These are phyloP conservation scores for Drosophila rellima DNA, from an alignment of 2,888 invertebrate species.

Conservation along the genomic window DNA sequence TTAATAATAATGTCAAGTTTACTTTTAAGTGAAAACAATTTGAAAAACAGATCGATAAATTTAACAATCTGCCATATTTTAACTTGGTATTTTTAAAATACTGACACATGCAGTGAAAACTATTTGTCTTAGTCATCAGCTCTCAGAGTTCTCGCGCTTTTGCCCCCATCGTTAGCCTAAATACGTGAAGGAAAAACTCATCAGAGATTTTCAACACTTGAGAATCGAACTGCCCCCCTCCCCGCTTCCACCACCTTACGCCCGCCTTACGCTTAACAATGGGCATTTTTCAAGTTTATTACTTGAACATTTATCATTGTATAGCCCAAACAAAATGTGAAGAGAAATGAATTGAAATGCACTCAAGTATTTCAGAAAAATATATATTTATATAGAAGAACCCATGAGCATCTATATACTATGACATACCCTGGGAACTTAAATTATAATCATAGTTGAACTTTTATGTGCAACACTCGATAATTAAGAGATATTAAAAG, in stretches of 20 bases:
- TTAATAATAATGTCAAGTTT: constrained; percentile 21
- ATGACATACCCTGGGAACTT: constrained; percentile 11
- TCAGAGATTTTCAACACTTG: constrained; percentile 36
- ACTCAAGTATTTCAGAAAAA: constrained; percentile 52
- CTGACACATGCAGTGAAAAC: constrained; percentile 58
- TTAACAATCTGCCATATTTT: constrained; percentile 55
- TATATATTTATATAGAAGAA: constrained; percentile 1
- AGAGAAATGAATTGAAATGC: constrained; percentile 58
- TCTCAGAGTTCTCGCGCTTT: constrained; percentile 23
- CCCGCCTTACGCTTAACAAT: constrained; percentile 28
- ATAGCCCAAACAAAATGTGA: constrained; percentile 44
- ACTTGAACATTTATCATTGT: constrained; percentile 68
- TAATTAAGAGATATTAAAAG: no score
- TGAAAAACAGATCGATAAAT: constrained; percentile 15
- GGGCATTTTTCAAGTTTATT: constrained; percentile 76
- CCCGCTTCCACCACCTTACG: not conserved
- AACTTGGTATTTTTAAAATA: constrained; percentile 63
- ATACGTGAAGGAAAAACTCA: constrained; percentile 36
- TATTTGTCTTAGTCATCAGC: constrained; percentile 71
- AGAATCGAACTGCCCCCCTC: constrained; percentile 7
- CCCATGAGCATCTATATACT: not conserved
- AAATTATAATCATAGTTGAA: not conserved
- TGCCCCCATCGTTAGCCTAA: constrained; percentile 40
- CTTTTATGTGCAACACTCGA: not conserved
- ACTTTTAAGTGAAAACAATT: constrained; percentile 11